These are phyloP conservation scores for Brenthis hecate DNA, from an alignment of 2,888 invertebrate species.

Conservation along the genomic window DNA sequence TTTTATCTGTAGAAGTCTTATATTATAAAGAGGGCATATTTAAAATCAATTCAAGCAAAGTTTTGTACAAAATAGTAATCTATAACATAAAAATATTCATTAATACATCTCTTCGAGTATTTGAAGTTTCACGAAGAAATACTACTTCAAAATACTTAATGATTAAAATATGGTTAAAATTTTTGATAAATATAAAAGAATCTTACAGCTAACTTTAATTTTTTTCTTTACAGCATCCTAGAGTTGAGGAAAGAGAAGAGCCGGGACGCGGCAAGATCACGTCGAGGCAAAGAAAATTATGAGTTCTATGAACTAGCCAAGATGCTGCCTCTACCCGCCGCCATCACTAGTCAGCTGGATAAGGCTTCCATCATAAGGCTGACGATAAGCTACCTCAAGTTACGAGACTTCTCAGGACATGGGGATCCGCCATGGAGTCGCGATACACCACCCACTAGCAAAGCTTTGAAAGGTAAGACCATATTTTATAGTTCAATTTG, in stretches of 20 bases:
- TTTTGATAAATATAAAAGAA: no score
- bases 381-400: conserved; percentile 97
- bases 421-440: conserved; percentile 98
- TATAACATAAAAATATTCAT: no score
- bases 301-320: conserved; percentile 98
- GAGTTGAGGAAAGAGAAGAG: conserved; percentile 97
- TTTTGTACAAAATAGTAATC: no score
- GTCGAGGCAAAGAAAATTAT: conserved; percentile 96
- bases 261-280: conserved; percentile 94
- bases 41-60: no score
- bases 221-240: conserved; percentile 89
- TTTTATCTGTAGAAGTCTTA: no score
- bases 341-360: conserved; percentile 96
- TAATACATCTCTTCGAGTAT: no score
- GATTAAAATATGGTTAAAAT: no score
- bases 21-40: no score
- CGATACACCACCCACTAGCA: conserved; percentile 89
- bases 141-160: no score
- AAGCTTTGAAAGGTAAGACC: conserved; percentile 89
- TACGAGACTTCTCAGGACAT: conserved; percentile 96
- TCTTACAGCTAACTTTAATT: conserved; percentile 45
- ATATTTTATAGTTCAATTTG: no score
- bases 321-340: conserved; percentile 94
- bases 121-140: no score
- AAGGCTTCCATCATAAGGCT: conserved; percentile 98